Percentiles rank a stretch among this genome's conserved stretches.
phyloP scores from a whole-genome alignment of 2,113 vertebrate species.

The Pseudopipra pipra region DNA sequence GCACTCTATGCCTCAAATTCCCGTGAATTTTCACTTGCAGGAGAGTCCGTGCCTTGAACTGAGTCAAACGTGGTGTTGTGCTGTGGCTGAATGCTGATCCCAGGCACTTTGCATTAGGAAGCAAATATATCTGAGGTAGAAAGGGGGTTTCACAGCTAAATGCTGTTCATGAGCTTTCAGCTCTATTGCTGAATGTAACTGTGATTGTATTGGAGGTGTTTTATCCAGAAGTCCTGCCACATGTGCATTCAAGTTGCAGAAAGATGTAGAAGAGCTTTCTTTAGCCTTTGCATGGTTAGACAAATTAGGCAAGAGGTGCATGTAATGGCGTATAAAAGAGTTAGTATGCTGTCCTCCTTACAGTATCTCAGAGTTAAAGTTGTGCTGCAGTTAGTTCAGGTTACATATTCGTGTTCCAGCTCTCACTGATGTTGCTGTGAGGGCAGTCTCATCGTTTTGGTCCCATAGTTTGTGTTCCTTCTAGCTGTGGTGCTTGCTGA shows the following conservation, averaged over 20 bases:
- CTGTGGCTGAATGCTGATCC: neutral
- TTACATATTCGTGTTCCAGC: neutral
- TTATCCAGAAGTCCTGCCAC: neutral
- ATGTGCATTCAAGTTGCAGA: neutral
- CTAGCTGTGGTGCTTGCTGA: accelerated
- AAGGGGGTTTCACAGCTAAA: neutral
- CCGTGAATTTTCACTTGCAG: neutral
- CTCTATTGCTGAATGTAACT: accelerated
- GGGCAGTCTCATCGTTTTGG: neutral
- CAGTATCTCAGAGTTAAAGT: neutral
- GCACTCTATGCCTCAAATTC: neutral
- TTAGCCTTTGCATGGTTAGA: too few relatives aligned
- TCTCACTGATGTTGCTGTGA: neutral
- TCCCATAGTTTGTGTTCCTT: neutral
- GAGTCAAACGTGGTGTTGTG: too few relatives aligned
- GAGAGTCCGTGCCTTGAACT: neutral
- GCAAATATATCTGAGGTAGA: neutral
- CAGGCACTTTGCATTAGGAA: neutral
- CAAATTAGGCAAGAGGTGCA: neutral
- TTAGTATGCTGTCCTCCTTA: neutral
- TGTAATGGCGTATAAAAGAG: neutral
- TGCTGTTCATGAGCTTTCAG: neutral
- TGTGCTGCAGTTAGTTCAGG: neutral
- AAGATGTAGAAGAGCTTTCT: neutral
- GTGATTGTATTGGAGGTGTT: neutral